Base-by-base conservation (phyloP, 2,113 vertebrate species). In the Channa maculata region DNA sequence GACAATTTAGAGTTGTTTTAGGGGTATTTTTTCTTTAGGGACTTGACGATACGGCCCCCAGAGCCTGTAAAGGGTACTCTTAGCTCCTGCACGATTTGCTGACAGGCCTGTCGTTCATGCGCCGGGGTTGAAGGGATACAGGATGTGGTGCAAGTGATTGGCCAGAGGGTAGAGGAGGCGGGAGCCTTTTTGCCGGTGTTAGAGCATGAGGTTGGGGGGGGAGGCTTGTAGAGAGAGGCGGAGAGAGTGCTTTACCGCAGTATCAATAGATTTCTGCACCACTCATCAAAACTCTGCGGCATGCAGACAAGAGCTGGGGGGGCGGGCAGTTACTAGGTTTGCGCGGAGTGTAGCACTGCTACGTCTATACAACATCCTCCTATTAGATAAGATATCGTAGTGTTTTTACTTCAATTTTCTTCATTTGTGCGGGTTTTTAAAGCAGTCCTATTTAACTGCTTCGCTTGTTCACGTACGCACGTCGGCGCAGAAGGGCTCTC, bases 221-320 rank as follows among this genome's bases (percentile, higher is more conserved):
- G 57, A 75, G 15, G 59, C 71, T 11, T 38, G 68, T 36, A 11
- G 81, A 55, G 70, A 49, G 87, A 84, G 90, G 80, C 61, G 83
- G 88, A 80, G 87, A 85, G 85, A 77, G 82, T 8, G 88, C 91
- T 92, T 90, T 94, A 94, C 93, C 91, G 94, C 94, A 94, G 93
- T 93, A 89, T 93, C 91, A 83, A 83, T 90, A 83, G 60, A 90
- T 91, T 91, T 90, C 85, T 93, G 88, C 89, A 91, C 76, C 90
- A 91, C 89, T 92, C 87, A 89, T 91, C 89, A 88, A 89, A 92
- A 90, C 92, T 89, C 92, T 94, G 92, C 92, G 90, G 91, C 88
- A 92, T 91, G 88, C 87, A 88, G 83, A 88, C 82, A 77, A 60
- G 83, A 86, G 80, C 89, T 71, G 66, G 87, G 86, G 89, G 90